Conservation (phyloP, 1,140 invertebrate genomes). For the Pseudomyrmex gracilis region DNA sequence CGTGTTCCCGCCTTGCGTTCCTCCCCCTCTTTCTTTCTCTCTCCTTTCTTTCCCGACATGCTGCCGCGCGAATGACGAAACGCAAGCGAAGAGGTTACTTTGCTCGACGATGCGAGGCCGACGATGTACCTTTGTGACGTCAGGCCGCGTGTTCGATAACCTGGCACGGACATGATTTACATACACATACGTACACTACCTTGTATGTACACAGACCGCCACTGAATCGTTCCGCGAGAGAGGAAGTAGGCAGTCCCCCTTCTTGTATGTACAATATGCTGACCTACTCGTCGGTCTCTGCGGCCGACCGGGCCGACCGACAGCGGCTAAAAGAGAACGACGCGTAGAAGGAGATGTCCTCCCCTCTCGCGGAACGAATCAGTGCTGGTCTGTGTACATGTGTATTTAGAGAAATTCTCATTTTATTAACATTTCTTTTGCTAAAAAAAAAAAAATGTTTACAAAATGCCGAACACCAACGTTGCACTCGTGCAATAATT, state of each 20-base stretch:
- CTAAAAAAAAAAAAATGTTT: too few relatives aligned
- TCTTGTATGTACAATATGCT: too few relatives aligned
- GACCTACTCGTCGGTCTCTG: too few relatives aligned
- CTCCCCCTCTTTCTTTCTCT: constrained; percentile 36
- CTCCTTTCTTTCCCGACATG: constrained; percentile 41
- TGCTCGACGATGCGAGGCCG: constrained; percentile 80
- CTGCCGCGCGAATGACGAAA: constrained; percentile 75
- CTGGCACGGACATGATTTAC: constrained; percentile 74
- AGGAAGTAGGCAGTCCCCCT: neutral
- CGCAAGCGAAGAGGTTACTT: constrained; percentile 78
- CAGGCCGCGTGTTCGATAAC: constrained; percentile 82
- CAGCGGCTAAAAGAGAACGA: too few relatives aligned
- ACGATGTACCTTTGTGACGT: constrained; percentile 84
- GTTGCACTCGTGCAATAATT: too few relatives aligned
- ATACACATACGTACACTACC: constrained; percentile 4
- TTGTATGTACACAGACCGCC: neutral
- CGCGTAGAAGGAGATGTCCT: too few relatives aligned
- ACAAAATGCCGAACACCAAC: too few relatives aligned
- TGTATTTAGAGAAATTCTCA: too few relatives aligned
- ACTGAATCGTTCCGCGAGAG: neutral
- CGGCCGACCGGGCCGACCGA: too few relatives aligned
- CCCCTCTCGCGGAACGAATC: too few relatives aligned
- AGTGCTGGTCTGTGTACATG: too few relatives aligned
- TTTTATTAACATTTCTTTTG: too few relatives aligned
- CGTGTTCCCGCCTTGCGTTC: neutral